Evolutionary conservation across 2,797 vertebrate species (phyloP), one percentile per base, ranked within the genome.

Genomic region (Paguma larvata): DNA sequence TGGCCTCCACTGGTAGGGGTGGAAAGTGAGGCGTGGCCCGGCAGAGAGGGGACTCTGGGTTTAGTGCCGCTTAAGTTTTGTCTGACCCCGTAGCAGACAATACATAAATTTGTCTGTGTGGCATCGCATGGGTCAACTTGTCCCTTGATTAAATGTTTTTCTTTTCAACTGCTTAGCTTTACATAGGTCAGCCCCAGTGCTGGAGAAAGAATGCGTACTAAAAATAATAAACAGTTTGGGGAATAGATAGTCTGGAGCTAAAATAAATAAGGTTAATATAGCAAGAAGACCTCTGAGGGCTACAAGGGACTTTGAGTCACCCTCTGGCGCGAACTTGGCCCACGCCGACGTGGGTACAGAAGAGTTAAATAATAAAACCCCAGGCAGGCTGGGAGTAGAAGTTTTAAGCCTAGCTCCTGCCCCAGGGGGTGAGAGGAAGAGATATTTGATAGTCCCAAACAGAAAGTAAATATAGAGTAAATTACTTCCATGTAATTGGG

Each of bases 401-500:
- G 51, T 98, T 98, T 97, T 96, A 97, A 97, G 97, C 96, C 94
- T 72, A 96, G 95, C 95, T 97, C 92, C 96, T 97, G 93, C 89
- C 98, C 95, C 95, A 94, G 92, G 89, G 97, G 97, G 96, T 97
- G 79, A 97, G 83, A 98, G 95, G 80, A 97, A 97, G 90, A 97
- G 97, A 97, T 97, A 98, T 98, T 97, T 95, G 97, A 98, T 98
- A 98, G 97, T 96, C 95, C 89, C 95, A 96, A 90, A 77, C 91
- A 97, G 93, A 98, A 95, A 95, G 96, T 96, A 98, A 98, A 98
- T 98, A 97, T 48, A 92, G 97, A 96, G 89, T 98, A 98, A 98
- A 98, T 97, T 97, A 97, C 97, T 98, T 97, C 95, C 97, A 97
- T 95, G 93, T 97, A 98, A 98, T 98, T 98, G 98, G 73, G 98